Evolutionary conservation across 2,113 vertebrate genomes (phyloP).

Genomic region (Chunga burmeisteri): DNA sequence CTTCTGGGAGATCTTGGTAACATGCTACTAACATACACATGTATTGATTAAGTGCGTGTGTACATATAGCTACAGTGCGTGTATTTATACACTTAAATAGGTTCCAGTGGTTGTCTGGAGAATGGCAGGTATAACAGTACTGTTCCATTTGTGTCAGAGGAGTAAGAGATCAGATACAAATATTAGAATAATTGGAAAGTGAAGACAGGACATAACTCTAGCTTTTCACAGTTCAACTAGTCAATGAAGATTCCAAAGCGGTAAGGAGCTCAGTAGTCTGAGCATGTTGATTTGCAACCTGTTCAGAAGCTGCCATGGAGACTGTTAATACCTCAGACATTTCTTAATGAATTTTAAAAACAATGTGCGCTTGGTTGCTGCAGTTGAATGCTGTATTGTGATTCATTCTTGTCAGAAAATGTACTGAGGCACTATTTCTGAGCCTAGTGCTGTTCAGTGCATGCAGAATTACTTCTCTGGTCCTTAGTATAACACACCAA

Average conservation of each 20-base stretch:
- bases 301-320: slow-evolving; percentile 4
- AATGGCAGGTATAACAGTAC: background rate
- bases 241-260: background rate
- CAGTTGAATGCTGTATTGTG: background rate
- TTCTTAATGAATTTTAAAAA: slow-evolving; percentile 36
- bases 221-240: background rate
- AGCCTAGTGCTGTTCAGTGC: background rate
- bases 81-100: background rate
- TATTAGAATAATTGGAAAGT: slow-evolving; percentile 15
- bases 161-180: background rate
- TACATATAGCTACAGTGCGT: background rate
- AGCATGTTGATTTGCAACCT: background rate
- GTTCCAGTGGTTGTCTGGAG: background rate
- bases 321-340: background rate
- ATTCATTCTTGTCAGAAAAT: background rate
- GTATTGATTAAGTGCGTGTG: background rate
- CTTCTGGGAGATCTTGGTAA: background rate
- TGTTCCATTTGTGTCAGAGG: background rate
- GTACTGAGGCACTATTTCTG: background rate
- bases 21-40: background rate
- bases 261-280: background rate
- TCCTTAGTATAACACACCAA: background rate
- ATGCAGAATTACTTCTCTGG: background rate
- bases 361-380: background rate
- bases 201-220: background rate